Evolutionary conservation across 92 coral and sea anemone species (phyloP).

Genomic region (Micromussa lordhowensis): DNA sequence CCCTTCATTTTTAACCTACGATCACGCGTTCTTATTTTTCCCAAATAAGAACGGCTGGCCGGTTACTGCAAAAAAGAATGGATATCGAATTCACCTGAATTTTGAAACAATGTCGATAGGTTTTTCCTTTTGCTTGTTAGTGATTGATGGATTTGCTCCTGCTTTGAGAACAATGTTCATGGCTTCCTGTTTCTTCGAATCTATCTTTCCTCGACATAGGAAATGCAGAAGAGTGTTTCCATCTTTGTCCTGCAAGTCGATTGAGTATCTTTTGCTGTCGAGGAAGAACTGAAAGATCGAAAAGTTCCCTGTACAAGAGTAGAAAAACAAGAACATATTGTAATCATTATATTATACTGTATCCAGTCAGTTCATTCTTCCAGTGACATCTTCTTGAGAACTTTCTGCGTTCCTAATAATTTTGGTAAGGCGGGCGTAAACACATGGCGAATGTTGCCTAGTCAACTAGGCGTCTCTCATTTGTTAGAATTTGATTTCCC

Average conservation of each 20-base stretch:
- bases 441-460: background rate
- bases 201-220: conserved; percentile 48
- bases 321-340: background rate
- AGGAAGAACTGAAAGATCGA: background rate
- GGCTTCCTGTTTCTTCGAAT: conserved; percentile 47
- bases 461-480: background rate
- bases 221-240: conserved; percentile 60
- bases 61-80: background rate
- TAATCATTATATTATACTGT: background rate
- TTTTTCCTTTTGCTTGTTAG: conserved; percentile 33
- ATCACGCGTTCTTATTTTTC: too few relatives aligned
- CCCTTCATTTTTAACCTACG: background rate
- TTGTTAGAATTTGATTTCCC: background rate
- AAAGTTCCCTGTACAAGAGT: background rate
- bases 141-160: conserved; percentile 54
- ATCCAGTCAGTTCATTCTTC: too few relatives aligned
- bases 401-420: background rate
- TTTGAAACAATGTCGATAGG: conserved; percentile 36
- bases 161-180: conserved; percentile 41
- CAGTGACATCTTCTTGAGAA: too few relatives aligned
- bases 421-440: background rate
- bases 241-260: conserved; percentile 47
- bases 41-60: background rate
- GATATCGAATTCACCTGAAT: background rate
- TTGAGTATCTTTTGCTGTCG: background rate